Evolutionary conservation across 23 tunicate genomes (phyloP).

Genomic region (Corella eumyota): DNA sequence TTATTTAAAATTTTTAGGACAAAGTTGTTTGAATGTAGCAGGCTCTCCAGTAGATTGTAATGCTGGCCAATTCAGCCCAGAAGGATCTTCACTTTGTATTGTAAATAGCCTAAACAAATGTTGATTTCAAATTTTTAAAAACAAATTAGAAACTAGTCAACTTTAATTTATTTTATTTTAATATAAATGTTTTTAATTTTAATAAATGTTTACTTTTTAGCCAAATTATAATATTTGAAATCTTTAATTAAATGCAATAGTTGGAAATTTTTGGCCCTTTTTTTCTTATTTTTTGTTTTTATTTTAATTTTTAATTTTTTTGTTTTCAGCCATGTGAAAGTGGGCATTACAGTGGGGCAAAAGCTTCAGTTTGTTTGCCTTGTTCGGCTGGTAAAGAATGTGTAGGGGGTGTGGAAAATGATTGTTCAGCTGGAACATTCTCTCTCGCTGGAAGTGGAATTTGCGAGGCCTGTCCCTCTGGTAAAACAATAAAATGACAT

Average conservation of each 20-base stretch:
- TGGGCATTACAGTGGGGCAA: slow-evolving; percentile 41
- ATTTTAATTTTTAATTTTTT: neutral
- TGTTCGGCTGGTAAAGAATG: slow-evolving; percentile 64
- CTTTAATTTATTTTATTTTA: too few relatives aligned
- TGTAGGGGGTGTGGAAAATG: slow-evolving; percentile 4
- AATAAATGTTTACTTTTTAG: too few relatives aligned
- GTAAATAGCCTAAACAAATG: slow-evolving; percentile 6
- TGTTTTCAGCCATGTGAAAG: slow-evolving; percentile 42
- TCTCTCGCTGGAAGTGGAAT: slow-evolving; percentile 23
- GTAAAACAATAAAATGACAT: too few relatives aligned
- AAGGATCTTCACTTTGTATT: slow-evolving; percentile 17
- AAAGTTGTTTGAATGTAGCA: slow-evolving; percentile 48
- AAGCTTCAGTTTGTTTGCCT: slow-evolving; percentile 28
- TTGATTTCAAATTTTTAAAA: neutral
- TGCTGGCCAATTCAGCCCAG: slow-evolving; percentile 65
- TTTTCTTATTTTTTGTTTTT: neutral
- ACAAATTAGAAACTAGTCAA: neutral
- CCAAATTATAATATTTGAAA: too few relatives aligned
- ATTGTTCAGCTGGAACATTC: slow-evolving; percentile 38
- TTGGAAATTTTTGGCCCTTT: too few relatives aligned
- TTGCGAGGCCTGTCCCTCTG: slow-evolving; percentile 42
- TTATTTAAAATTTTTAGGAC: slow-evolving; percentile 12
- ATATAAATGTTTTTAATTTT: too few relatives aligned
- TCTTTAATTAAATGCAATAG: too few relatives aligned
- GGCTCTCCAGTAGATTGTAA: slow-evolving; percentile 47